Evolutionary conservation across 2,888 invertebrate species (phyloP).

Genomic region (Xylocampa areola): DNA sequence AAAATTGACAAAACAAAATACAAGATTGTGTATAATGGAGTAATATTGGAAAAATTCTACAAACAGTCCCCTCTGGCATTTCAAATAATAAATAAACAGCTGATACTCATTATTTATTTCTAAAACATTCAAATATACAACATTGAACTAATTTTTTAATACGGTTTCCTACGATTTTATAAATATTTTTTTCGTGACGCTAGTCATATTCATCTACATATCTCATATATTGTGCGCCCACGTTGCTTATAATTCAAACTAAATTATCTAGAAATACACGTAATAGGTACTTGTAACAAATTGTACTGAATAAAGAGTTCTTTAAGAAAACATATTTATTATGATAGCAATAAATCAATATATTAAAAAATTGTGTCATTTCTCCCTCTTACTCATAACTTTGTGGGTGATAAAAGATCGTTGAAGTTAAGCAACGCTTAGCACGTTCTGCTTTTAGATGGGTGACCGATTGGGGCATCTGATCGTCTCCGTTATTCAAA

Average conservation of each 20-base stretch:
- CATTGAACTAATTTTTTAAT: slow-evolving; percentile 7
- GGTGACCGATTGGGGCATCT: too few species aligned
- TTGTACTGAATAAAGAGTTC: not conserved
- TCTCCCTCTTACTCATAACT: too few species aligned
- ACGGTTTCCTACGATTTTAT: not conserved
- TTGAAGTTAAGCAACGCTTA: too few species aligned
- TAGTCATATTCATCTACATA: not conserved
- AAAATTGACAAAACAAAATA: too few species aligned
- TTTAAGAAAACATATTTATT: not conserved
- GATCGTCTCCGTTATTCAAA: too few species aligned
- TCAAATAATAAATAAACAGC: not conserved
- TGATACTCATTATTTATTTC: slow-evolving; percentile 1
- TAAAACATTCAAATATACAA: slow-evolving; percentile 14
- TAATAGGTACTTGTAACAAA: slow-evolving; percentile 14
- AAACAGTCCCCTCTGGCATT: slow-evolving; percentile 4
- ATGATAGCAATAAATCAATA: too few species aligned
- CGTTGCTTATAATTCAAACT: slow-evolving; percentile 20
- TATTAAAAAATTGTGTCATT: too few species aligned
- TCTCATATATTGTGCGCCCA: slow-evolving; percentile 1
- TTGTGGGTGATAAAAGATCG: too few species aligned
- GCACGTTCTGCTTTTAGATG: too few species aligned
- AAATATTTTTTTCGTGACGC: not conserved
- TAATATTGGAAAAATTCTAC: too few species aligned
- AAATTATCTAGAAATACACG: slow-evolving; percentile 21
- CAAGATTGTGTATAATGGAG: too few species aligned